Conservation (phyloP, 1,140 invertebrate species). For the Vanessa atalanta region DNA sequence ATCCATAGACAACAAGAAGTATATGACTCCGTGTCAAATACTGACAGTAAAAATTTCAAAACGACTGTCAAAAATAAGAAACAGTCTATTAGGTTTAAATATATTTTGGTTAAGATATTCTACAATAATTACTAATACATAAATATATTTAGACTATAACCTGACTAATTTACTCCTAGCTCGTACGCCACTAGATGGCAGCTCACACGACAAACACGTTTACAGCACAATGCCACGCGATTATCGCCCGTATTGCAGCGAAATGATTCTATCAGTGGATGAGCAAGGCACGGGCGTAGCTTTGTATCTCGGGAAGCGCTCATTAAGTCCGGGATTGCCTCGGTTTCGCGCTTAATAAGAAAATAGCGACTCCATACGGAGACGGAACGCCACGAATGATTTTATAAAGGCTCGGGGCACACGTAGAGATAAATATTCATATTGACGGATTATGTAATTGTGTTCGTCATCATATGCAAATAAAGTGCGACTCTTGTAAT, state of each 20-base stretch:
- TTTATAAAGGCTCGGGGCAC: constrained; percentile 18
- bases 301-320: constrained; percentile 49
- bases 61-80: too few relatives aligned
- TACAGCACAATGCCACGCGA: constrained; percentile 22
- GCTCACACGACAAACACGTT: constrained; percentile 5
- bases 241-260: constrained; percentile 28
- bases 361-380: constrained; percentile 52
- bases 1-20: too few relatives aligned
- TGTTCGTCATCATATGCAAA: too few relatives aligned
- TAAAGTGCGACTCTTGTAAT: too few relatives aligned
- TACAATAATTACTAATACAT: too few relatives aligned
- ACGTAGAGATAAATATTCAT: constrained; percentile 17
- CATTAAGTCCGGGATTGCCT: constrained; percentile 65
- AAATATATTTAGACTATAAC: background rate
- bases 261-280: constrained; percentile 52
- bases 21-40: too few relatives aligned
- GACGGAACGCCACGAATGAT: constrained; percentile 10
- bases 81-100: too few relatives aligned
- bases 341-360: constrained; percentile 60
- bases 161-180: background rate
- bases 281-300: constrained; percentile 33
- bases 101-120: too few relatives aligned
- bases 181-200: constrained; percentile 5
- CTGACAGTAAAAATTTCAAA: too few relatives aligned
- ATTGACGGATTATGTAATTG: too few relatives aligned